Evolutionary conservation across 2,888 invertebrate species (phyloP).

Genomic region (Lasioglossum zephyrum): DNA sequence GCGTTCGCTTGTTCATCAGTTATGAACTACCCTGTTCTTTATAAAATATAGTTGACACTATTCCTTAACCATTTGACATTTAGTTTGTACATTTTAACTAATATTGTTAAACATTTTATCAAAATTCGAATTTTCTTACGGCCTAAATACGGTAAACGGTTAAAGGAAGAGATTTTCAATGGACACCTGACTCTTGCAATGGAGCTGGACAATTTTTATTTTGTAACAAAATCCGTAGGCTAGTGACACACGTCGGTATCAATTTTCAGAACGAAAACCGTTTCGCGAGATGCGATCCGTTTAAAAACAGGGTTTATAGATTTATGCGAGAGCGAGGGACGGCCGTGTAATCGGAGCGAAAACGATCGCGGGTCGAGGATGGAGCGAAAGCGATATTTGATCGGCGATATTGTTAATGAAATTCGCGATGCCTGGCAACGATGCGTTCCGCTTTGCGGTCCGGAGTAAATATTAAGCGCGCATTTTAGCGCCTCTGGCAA

Average conservation of each 20-base stretch:
- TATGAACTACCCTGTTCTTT: neutral
- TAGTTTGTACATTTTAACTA: neutral
- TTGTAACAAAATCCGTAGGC: neutral
- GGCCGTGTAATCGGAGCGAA: neutral
- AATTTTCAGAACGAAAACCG: neutral
- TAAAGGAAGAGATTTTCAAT: neutral
- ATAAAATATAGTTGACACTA: neutral
- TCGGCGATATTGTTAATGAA: conserved; percentile 56
- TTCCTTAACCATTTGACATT: neutral
- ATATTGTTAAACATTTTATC: neutral
- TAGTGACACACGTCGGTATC: neutral
- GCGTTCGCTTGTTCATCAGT: conserved; percentile 20
- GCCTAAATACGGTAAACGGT: neutral
- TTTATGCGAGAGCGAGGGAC: neutral
- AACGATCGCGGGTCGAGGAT: conserved; percentile 15
- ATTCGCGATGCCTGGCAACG: conserved; percentile 52
- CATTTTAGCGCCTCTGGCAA: conserved; percentile 69
- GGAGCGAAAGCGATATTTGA: conserved; percentile 27
- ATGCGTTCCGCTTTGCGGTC: conserved; percentile 62
- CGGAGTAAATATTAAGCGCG: conserved; percentile 69
- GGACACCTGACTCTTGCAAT: neutral
- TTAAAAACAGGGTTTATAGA: conserved; percentile 1
- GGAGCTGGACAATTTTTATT: neutral
- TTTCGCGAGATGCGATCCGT: neutral
- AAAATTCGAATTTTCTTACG: neutral